These are phyloP conservation scores for Hoplostethus atlanticus DNA, from an alignment of 2,797 vertebrate species.

Conservation along the genomic window DNA sequence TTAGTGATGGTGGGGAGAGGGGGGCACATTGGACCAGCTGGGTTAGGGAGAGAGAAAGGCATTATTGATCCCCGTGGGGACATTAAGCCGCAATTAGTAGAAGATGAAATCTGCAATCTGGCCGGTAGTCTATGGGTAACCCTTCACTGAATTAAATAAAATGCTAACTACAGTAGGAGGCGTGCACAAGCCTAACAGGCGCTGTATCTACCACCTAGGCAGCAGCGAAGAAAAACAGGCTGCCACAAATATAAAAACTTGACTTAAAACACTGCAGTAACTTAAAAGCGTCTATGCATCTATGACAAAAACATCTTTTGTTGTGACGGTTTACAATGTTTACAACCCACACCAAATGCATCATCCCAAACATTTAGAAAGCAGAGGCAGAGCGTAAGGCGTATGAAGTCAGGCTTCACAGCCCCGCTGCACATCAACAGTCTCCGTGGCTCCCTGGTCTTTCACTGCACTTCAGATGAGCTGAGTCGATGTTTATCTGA, in stretches of 20 bases:
- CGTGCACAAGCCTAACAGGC: background rate
- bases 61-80: slow-evolving; percentile 27
- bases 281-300: background rate
- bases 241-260: too few species aligned
- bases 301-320: slow-evolving; percentile 4
- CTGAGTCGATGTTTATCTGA: slow-evolving; percentile 14
- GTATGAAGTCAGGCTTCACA: background rate
- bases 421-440: slow-evolving; percentile 8
- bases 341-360: slow-evolving; percentile 1
- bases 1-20: background rate
- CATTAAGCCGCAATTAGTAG: background rate
- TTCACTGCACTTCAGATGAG: background rate
- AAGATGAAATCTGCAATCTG: background rate
- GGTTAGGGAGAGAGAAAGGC: background rate
- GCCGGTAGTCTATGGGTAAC: background rate
- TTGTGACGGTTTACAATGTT: background rate
- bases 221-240: background rate
- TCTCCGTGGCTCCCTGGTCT: background rate
- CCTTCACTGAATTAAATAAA: background rate
- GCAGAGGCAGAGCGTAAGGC: slow-evolving; percentile 15
- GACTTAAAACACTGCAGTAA: background rate
- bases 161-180: background rate
- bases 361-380: background rate
- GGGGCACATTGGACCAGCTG: background rate
- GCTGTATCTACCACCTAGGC: background rate